Conservation (phyloP, 2,888 invertebrate species). For the Danaus chrysippus region DNA sequence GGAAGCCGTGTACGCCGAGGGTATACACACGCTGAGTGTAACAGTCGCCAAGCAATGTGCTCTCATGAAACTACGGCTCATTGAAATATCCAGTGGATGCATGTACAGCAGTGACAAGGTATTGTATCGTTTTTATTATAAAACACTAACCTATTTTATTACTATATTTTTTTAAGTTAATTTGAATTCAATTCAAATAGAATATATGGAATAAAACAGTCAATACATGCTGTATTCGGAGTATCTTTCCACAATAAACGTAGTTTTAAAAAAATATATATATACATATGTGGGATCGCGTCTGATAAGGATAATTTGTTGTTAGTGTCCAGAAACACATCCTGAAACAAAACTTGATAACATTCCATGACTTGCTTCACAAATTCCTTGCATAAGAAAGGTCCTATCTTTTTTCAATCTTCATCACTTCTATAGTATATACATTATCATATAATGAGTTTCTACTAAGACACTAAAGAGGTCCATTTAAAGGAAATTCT, state of each 20-base stretch:
- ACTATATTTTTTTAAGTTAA: too few species aligned
- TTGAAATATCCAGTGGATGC: constrained; percentile 92
- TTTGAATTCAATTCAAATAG: too few species aligned
- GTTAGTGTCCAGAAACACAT: background rate
- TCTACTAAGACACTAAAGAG: too few species aligned
- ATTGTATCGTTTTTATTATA: constrained; percentile 19
- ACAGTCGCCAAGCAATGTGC: constrained; percentile 90
- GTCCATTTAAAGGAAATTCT: too few species aligned
- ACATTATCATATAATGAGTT: too few species aligned
- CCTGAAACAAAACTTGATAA: background rate
- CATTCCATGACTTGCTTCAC: background rate
- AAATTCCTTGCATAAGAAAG: too few species aligned
- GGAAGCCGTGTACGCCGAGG: constrained; percentile 94
- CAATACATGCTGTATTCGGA: too few species aligned
- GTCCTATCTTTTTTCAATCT: constrained; percentile 25
- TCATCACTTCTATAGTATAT: constrained; percentile 14
- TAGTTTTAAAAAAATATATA: too few species aligned
- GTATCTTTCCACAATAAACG: too few species aligned
- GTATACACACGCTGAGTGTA: constrained; percentile 88
- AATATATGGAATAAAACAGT: too few species aligned
- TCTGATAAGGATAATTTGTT: too few species aligned
- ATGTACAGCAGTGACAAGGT: constrained; percentile 90
- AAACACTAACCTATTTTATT: background rate
- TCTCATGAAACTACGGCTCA: constrained; percentile 82
- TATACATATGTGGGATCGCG: too few species aligned